These are phyloP conservation scores for Piscicola geometra DNA, from an alignment of 2,888 invertebrate species.

Conservation along the genomic window DNA sequence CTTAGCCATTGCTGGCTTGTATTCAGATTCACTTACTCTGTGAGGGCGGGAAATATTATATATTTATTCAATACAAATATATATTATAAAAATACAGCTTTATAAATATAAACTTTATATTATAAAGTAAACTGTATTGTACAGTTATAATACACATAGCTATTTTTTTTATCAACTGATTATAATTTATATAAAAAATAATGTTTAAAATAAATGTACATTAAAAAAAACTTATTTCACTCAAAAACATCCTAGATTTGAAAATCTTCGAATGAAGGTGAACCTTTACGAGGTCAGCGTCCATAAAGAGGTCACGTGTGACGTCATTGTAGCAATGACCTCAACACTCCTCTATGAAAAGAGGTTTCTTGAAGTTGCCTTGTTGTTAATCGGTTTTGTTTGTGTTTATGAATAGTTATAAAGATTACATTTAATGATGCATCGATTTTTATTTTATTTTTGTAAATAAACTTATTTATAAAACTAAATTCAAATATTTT, in stretches of 20 bases:
- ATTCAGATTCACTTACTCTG: slow-evolving; percentile 32
- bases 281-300: slow-evolving; percentile 30
- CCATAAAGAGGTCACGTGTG: background rate
- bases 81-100: too few species aligned
- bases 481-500: too few species aligned
- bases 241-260: background rate
- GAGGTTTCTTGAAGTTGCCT: background rate
- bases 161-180: too few species aligned
- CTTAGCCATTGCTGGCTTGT: slow-evolving; percentile 31
- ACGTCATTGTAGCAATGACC: background rate
- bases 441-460: too few species aligned
- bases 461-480: too few species aligned
- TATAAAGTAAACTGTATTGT: too few species aligned
- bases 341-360: slow-evolving; percentile 25
- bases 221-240: background rate
- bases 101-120: too few species aligned
- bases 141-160: too few species aligned
- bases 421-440: too few species aligned
- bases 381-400: background rate
- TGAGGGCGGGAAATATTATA: background rate
- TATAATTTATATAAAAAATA: background rate
- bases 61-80: too few species aligned
- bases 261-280: background rate
- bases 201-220: background rate
- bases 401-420: too few species aligned